These are phyloP conservation scores for Patella caerulea DNA, from an alignment of 2,888 invertebrate genomes.

Conservation along the genomic window DNA sequence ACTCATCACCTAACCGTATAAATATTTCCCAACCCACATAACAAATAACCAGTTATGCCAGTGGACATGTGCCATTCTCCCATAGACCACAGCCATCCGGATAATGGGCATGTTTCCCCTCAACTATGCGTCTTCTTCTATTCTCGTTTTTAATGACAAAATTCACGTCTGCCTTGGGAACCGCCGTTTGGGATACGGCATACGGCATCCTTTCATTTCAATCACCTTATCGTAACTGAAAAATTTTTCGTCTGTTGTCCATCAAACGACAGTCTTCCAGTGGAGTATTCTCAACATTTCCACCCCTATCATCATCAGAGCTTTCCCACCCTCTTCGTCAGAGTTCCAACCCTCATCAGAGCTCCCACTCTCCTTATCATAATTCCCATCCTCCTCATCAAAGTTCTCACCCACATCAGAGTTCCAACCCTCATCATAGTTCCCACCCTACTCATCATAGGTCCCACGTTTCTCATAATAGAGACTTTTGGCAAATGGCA, in stretches of 20 bases:
- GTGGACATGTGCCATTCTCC: not conserved
- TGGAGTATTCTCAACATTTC: not conserved
- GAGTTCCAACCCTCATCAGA: not conserved
- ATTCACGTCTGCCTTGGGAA: not conserved
- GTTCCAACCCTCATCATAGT: too few species aligned
- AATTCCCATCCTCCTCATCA: not conserved
- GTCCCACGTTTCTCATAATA: too few species aligned
- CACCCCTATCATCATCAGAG: not conserved
- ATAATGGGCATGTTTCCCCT: not conserved
- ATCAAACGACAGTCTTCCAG: not conserved
- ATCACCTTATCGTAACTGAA: not conserved
- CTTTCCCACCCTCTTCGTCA: not conserved
- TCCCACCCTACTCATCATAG: too few species aligned
- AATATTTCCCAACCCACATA: too few species aligned
- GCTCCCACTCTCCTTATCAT: too few species aligned
- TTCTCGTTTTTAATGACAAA: not conserved
- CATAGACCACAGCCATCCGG: not conserved
- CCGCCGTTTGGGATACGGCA: too few species aligned
- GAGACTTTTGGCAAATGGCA: too few species aligned
- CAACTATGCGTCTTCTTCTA: not conserved
- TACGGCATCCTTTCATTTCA: too few species aligned
- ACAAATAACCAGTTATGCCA: not conserved
- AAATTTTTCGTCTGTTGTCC: not conserved
- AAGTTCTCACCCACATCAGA: not conserved
- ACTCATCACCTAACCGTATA: too few species aligned